Evolutionary conservation across 2,113 vertebrate genomes (phyloP).

Genomic region (Stegostoma tigrinum): DNA sequence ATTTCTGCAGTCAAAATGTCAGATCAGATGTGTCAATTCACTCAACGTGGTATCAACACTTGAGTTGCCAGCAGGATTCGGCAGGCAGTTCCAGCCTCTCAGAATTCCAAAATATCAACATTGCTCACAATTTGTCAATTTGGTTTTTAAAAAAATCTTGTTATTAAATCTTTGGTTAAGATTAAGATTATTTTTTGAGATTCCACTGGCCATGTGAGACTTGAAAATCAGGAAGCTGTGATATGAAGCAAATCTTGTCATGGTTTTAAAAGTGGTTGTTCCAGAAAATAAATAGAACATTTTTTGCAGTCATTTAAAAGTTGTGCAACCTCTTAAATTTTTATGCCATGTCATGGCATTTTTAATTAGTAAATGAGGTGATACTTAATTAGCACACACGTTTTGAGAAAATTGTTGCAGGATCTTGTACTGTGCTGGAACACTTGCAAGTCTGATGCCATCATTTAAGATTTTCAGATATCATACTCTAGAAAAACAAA

Average conservation of each 20-base stretch:
- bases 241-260: background rate
- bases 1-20: background rate
- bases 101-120: background rate
- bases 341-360: background rate
- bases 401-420: background rate
- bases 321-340: background rate
- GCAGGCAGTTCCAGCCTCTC: background rate
- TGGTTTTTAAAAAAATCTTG: background rate
- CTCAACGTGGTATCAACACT: background rate
- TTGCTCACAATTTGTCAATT: background rate
- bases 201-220: background rate
- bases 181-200: conserved; percentile 7
- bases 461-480: background rate
- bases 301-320: background rate
- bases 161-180: background rate
- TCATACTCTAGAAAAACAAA: background rate
- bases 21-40: background rate
- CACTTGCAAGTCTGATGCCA: background rate
- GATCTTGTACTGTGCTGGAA: background rate
- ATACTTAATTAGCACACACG: background rate
- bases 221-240: background rate
- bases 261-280: background rate
- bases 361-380: background rate
- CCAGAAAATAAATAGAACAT: background rate
- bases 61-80: background rate